Evolutionary conservation across 2,888 invertebrate species (phyloP).

Genomic region (Mystacides longicornis): DNA sequence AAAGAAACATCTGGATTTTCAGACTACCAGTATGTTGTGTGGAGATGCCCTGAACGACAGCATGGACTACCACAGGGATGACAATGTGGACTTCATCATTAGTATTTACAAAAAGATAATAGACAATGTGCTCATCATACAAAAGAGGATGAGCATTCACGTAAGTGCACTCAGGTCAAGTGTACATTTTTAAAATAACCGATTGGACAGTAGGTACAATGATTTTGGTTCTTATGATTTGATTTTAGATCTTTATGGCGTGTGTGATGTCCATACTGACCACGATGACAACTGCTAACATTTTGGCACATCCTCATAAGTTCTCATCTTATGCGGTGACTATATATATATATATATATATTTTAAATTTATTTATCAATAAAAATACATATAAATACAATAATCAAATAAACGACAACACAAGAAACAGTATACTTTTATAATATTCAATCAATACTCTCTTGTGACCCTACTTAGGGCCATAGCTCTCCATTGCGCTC

Average conservation of each 20-base stretch:
- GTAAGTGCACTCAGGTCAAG: not conserved
- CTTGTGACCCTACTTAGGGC: no score
- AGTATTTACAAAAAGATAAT: slow-evolving; percentile 1
- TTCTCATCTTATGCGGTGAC: not conserved
- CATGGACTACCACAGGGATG: not conserved
- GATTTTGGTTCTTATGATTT: not conserved
- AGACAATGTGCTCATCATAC: slow-evolving; percentile 4
- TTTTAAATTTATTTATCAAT: no score
- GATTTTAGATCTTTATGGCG: slow-evolving; percentile 2
- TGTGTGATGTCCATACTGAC: not conserved
- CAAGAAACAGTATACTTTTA: not conserved
- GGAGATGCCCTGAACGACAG: not conserved
- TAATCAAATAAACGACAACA: no score
- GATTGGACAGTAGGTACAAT: not conserved
- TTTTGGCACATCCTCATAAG: not conserved
- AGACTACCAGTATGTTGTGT: not conserved
- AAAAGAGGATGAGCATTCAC: slow-evolving; percentile 5
- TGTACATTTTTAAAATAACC: not conserved
- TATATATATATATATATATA: not conserved
- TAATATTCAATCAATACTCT: not conserved
- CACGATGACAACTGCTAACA: not conserved
- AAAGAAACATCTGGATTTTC: not conserved
- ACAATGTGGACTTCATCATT: not conserved
- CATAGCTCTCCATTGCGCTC: no score
- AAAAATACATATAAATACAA: no score